These are phyloP conservation scores for Ephydatia muelleri DNA, from an alignment of 37 sponge, comb jelly and placozoan genomes.

Conservation along the genomic window DNA sequence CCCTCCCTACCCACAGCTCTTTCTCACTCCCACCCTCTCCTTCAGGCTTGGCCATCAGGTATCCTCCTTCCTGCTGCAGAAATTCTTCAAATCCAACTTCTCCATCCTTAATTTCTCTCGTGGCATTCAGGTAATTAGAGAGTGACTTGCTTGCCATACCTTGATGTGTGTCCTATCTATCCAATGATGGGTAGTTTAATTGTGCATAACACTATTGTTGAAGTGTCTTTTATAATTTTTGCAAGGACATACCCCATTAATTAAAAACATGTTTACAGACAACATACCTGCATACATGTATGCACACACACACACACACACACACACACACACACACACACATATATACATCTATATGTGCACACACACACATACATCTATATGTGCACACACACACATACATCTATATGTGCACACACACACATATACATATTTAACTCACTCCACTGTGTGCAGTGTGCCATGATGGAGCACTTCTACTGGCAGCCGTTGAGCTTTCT, in stretches of 20 bases:
- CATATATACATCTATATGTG: not conserved
- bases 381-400: not conserved
- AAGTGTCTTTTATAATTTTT: too few species aligned
- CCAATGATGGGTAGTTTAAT: slow-evolving; percentile 5
- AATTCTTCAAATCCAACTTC: slow-evolving; percentile 61
- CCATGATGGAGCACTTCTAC: slow-evolving; percentile 74
- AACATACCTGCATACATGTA: too few species aligned
- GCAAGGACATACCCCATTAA: too few species aligned
- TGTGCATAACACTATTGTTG: not conserved
- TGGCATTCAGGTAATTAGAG: slow-evolving; percentile 39
- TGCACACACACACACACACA: not conserved
- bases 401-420: not conserved
- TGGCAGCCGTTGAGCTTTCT: slow-evolving; percentile 77
- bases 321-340: slow-evolving; percentile 9
- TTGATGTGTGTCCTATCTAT: too few species aligned
- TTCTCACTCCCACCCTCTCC: slow-evolving; percentile 24
- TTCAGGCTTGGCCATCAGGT: slow-evolving; percentile 49
- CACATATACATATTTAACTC: not conserved
- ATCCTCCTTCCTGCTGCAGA: slow-evolving; percentile 48
- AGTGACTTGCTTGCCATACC: too few species aligned
- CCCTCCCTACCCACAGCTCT: slow-evolving; percentile 21
- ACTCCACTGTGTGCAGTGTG: slow-evolving; percentile 37
- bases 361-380: not conserved
- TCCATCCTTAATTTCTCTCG: slow-evolving; percentile 39
- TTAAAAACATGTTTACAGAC: too few species aligned